Evolutionary conservation across 2,888 invertebrate species (phyloP), one percentile per base, ranked within the genome.

Genomic region (Pseudolycoriella hygida): DNA sequence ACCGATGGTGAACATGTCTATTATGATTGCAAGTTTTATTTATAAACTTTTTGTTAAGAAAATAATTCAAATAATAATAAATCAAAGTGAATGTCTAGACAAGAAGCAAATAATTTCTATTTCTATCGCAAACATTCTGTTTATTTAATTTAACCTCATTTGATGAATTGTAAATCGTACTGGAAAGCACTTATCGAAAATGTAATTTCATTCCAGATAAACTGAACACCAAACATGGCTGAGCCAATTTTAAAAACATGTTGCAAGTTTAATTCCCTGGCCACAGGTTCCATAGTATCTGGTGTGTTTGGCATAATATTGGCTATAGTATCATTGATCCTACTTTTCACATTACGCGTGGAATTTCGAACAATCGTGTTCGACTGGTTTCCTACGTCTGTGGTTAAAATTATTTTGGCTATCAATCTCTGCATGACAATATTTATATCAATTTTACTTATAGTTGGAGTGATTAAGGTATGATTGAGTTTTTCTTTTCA

Each of bases 401-500:
- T 76, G 58, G 78, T 84, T 48, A 77, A 78, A 67, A 80, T 86
- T 50, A 83, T 88, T 54, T 67, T 86, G 50, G 76, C 77, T 10
- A 72, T 87, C 52, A 87, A 85, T 63, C 69, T 87, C 46, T 74
- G 76, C 53, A 85, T 88, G 76, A 87, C 87, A 4, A 79, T 87
- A 48, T 64, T 88, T 48, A 81, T 87, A 59, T 85, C 85, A 40
- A 60, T 71, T n/a, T 68, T 86, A 2, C 73, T 88, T 53, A 76
- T 86, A 32, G 62, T 77, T 44, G 87, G 86, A 17, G 38, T 12
- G 11, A 1, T 45, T 18, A 47, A 47, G 37, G 44, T 47, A 32
- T n/a, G n/a, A n/a, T n/a, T n/a, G n/a, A n/a, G n/a, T n/a, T n/a
- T n/a, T n/a, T 43, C 4, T 38, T 44, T 12, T 8, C 12, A n/a